Conservation (phyloP, 2,888 invertebrate species). For the Altica lythri region DNA sequence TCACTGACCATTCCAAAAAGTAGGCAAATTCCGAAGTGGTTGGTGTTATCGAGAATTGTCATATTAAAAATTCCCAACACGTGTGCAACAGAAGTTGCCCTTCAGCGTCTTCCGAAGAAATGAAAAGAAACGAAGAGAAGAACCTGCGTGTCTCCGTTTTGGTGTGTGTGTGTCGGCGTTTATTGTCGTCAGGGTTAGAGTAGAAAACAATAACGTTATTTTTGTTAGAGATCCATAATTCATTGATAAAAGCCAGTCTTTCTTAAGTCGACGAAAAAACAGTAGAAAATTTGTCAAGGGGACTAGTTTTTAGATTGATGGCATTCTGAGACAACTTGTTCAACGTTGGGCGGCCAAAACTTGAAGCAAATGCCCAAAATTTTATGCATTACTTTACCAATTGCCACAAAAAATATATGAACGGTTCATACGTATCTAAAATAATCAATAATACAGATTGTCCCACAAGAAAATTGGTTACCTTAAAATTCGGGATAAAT, state of each 20-base stretch:
- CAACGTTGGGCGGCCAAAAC: conserved; percentile 16
- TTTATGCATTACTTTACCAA: conserved; percentile 4
- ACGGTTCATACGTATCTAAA: too few species aligned
- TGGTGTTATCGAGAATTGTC: too few species aligned
- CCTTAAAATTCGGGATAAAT: too few species aligned
- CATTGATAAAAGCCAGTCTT: conserved; percentile 29
- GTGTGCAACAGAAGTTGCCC: conserved; percentile 42
- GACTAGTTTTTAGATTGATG: conserved; percentile 38
- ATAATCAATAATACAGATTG: too few species aligned
- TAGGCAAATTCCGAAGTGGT: too few species aligned
- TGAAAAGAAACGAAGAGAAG: conserved; percentile 9
- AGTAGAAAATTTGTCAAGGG: conserved; percentile 38
- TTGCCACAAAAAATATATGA: not conserved
- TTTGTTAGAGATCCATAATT: conserved; percentile 35
- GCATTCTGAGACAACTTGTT: conserved; percentile 26
- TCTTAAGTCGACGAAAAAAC: conserved; percentile 33
- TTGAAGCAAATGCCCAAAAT: conserved; percentile 3
- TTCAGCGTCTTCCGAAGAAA: conserved; percentile 34
- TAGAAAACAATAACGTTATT: conserved; percentile 38
- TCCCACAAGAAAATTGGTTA: too few species aligned
- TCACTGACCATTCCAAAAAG: too few species aligned
- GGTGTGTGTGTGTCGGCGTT: conserved; percentile 15
- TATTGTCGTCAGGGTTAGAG: conserved; percentile 18
- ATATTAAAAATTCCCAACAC: conserved; percentile 40
- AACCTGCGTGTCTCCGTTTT: not conserved